Evolutionary conservation across 2,888 invertebrate species (phyloP), one percentile per base, ranked within the genome.

Genomic region (Xylophagus ater): DNA sequence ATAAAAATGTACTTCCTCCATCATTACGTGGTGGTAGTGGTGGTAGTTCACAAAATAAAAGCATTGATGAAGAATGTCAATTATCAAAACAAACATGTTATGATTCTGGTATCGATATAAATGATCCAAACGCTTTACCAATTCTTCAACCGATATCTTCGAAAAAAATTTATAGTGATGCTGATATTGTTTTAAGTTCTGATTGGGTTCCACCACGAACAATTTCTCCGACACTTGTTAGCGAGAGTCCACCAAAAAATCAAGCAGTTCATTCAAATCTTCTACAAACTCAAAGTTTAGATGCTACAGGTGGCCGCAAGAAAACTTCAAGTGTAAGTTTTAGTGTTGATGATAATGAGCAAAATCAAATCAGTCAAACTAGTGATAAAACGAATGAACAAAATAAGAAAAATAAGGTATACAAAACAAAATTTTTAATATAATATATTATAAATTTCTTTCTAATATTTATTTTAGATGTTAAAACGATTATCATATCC

Each of bases 401-500:
- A 34, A 43, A 35, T 37, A 44, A 47, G 26, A 44, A 47, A 26
- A 47, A 41, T 31, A 44, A 46, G 34, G 44, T 44, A 28, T 28
- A 23, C 6, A 23, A 23, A 10, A 10, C 9, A 32, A 18, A 32
- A 6, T 19, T 3, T 7, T n/a, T 4, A 13, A 9, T 20, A 14
- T 24, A 8, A 23, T 23, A 23, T 6, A 18, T 20, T 9, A 12
- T 10, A 5, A 36, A 28, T 21, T 3, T 20, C 14, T 14, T 21
- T 14, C 41, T n/a, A 36, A 39, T 40, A 36, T 24, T 21, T 28
- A 19, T 62, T 66, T n/a, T 57, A 90, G 87, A 88, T 89, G 85
- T 69, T 90, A 53, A 90, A 90, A 67, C 76, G 89, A 53, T 76
- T 92, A 44, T 89, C 89, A 1, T 88, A 90, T 69, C 90, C 90